These are phyloP conservation scores for Drosophila stalkeri DNA, from an alignment of 2,888 invertebrate genomes.

Conservation along the genomic window DNA sequence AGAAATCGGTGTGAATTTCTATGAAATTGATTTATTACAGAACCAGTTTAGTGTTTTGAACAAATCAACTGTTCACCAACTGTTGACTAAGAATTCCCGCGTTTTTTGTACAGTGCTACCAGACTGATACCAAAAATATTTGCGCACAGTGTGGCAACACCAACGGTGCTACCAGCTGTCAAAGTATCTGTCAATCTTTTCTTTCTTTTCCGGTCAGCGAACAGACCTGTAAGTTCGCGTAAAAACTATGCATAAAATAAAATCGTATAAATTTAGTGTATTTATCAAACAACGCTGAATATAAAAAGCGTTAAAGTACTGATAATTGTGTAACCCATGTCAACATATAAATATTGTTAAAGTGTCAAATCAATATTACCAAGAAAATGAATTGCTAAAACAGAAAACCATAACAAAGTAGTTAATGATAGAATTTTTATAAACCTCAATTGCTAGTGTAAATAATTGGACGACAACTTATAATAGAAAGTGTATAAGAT, in stretches of 20 bases:
- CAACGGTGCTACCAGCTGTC: conserved; percentile 52
- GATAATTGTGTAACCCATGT: conserved; percentile 22
- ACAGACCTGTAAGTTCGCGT: conserved; percentile 84
- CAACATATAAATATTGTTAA: conserved; percentile 26
- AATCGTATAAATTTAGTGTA: conserved; percentile 69
- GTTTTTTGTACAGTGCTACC: conserved; percentile 13
- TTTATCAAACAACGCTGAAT: conserved; percentile 49
- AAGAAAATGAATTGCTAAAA: conserved; percentile 11
- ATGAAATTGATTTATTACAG: neutral
- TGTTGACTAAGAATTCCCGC: neutral
- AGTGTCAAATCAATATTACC: neutral
- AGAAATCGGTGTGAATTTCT: neutral
- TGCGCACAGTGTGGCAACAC: conserved; percentile 41
- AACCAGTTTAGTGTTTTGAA: neutral
- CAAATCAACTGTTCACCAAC: conserved; percentile 21
- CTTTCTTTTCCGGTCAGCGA: conserved; percentile 85
- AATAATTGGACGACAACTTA: neutral
- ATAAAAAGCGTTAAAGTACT: conserved; percentile 13
- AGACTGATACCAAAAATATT: neutral
- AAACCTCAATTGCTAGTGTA: neutral
- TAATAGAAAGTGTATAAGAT: conserved; percentile 25
- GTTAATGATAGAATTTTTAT: neutral
- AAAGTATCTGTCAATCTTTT: conserved; percentile 77
- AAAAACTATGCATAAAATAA: conserved; percentile 48
- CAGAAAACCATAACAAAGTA: conserved; percentile 49